Base-by-base conservation (phyloP, 2,797 vertebrate species). In the Muraenolepis orangiensis region DNA sequence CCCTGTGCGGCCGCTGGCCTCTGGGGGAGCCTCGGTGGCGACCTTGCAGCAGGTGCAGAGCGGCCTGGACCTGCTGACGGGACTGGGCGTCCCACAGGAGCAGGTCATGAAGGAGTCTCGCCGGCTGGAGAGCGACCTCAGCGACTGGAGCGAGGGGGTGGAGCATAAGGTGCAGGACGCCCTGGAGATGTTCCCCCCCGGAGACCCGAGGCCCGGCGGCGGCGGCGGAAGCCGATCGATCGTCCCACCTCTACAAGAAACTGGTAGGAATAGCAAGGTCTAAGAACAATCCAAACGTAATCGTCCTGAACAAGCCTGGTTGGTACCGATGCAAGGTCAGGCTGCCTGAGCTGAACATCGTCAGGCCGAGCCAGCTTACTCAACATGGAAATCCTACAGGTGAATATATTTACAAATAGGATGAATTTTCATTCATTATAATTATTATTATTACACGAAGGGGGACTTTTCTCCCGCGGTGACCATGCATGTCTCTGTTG, bases 71-170 rank as follows among this genome's bases (percentile, higher is more conserved):
- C 90, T 96, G 38, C 92, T 97, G 0, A 93, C 94, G 0, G 95
- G 96, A 72, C 76, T 98, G 69, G 96, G 94, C 1, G 93, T 94
- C 78, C 92, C 95, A 36, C 96, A 98, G 87, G 96, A 96, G 68
- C 91, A 90, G 36, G 94, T 97, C 74, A 89, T 96, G 76, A 94
- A 68, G 73, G 94, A 93, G 76, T 94, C 95, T 57, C 95, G 93
- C 77, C 95, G 95, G 77, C 90, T 96, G 40, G 97, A 98, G 87
- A 95, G 91, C 26, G 97, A 99, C 89, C 95, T 99, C 11, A 98
- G 98, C 38, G 96, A 98, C 73, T 99, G 98, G 98, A 95, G 94
- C 0, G 96, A 96, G 0, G 96, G 95, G 0, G 93, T 97, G 72
- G 92, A 96, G 78, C 95, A 93, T 85, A 94, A 96, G 69, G 96